Base-by-base conservation (phyloP, 2,888 invertebrate genomes). In the Slavum lentiscoides region DNA sequence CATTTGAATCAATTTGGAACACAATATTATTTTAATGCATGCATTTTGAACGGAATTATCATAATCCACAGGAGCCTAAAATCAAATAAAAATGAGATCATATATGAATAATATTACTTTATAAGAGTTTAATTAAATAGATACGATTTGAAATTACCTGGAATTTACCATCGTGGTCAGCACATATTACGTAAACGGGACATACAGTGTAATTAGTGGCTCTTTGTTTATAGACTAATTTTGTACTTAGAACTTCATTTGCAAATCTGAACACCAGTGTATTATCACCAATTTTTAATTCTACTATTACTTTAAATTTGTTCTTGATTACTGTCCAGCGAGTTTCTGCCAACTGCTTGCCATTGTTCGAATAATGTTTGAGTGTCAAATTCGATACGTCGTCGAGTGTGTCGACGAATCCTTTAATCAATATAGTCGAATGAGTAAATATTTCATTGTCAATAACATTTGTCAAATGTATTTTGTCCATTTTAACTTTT, bases 151-250 rank as follows among this genome's bases (percentile, higher is more conserved):
- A 21, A 43, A 6, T 21, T 15, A 80, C 77, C 77, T 94, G 93
- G 86, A 95, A 94, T 84, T 88, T 88, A 58, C 94, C 94, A 87
- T 93, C 91, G 85, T 94, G 92, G 83, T 92, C 92, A 84, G 91
- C 89, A 86, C 94, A 94, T 84, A 94, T 90, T 75, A 97, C 91
- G 85, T 95, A 95, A 23, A 96, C 89, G 23, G 96, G 94, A 59
- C 93, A 90, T 82, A 93, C 92, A 84, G 90, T 88, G 74, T 91
- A 87, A 85, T 90, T 88, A 8, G 90, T 90, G 83, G 88, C 88
- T 82, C 90, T 87, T 19, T 91, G 90, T 83, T 88, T 87, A 85
- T 91, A 91, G 39, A 89, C 87, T 73, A 93, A 84, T 39, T 77
- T 23, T 11, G 15, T 55, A 6, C 90, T 81, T 95, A 91, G 85